Evolutionary conservation across 2,113 vertebrate genomes (phyloP), one percentile per base, ranked within the genome.

Genomic region (Podilymbus podiceps): DNA sequence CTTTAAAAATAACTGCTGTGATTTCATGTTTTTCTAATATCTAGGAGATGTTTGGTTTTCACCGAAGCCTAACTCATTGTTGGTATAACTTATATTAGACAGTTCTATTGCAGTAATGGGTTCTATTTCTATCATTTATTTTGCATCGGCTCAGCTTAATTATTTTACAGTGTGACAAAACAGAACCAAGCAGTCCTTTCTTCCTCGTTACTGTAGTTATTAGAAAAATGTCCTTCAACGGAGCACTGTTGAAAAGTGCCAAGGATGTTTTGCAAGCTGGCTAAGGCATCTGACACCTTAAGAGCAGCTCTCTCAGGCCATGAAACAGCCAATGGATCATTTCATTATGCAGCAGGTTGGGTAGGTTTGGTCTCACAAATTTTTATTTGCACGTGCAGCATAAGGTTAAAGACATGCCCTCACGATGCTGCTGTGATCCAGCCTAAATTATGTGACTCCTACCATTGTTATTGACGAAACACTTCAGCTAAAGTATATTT

Each of bases 11-110:
- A 97, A 84, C 86, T 93, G 31, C 85, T 83, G 80, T 85, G 83
- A 96, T 96, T 96, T 95, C 58, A 78, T 95, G 89, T 94, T 97
- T 96, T 96, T 93, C 93, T 96, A 96, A 97, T 97, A 97, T 95
- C 91, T 89, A 68, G 44, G 62, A 42, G 89, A 94, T 85, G 80
- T 85, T 97, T 95, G 42, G 75, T 91, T 97, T 97, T 97, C 96
- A 91, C 91, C 17, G 62, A 97, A 97, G 95, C 86, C 73, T 91
- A 87, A 73, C 64, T 96, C 96, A 96, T 94, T 96, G 79, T 82
- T 88, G 42, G 78, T 95, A 89, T 94, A 93, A 87, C 86, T 95
- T 95, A 95, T 47, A 88, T 89, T 90, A 82, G 91, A 30, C 85
- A 72, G 86, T 86, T 97, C 91, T 94, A 75, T 97, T 97, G 72